Conservation (phyloP, 2,888 invertebrate genomes). For the Galeruca laticollis region DNA sequence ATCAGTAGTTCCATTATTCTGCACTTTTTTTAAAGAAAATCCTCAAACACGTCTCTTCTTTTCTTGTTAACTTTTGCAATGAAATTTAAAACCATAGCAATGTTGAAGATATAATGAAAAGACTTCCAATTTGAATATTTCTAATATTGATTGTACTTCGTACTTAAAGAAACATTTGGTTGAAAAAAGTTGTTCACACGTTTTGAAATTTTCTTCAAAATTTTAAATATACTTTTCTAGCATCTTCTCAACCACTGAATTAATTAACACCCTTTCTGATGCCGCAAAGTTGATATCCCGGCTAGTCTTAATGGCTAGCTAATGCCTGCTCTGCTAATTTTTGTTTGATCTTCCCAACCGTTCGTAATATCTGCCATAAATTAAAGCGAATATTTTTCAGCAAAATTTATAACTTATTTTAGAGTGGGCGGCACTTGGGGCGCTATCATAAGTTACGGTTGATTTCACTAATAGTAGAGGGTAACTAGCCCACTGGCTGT, state of each 20-base stretch:
- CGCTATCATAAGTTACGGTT: slow-evolving; percentile 53
- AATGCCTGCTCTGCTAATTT: slow-evolving; percentile 16
- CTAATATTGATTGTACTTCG: too few relatives aligned
- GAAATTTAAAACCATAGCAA: too few relatives aligned
- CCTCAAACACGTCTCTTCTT: too few relatives aligned
- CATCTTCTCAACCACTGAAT: background rate
- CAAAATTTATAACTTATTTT: slow-evolving; percentile 65
- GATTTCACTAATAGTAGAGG: slow-evolving; percentile 45
- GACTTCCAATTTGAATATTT: too few relatives aligned
- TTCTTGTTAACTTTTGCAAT: too few relatives aligned
- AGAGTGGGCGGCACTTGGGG: slow-evolving; percentile 57
- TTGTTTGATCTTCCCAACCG: slow-evolving; percentile 20
- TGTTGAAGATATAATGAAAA: too few relatives aligned
- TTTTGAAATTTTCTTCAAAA: too few relatives aligned
- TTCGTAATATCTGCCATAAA: slow-evolving; percentile 13
- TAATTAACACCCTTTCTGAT: background rate
- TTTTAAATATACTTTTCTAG: background rate
- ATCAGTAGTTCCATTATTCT: too few relatives aligned
- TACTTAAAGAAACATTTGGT: too few relatives aligned
- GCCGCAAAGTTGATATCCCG: background rate
- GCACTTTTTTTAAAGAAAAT: too few relatives aligned
- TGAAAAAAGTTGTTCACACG: too few relatives aligned
- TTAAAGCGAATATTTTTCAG: slow-evolving; percentile 56
- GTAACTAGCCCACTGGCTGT: slow-evolving; percentile 21
- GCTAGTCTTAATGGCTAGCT: slow-evolving; percentile 1